Conservation (phyloP, 2,888 invertebrate species). For the Nematopogon swammerdamellus region DNA sequence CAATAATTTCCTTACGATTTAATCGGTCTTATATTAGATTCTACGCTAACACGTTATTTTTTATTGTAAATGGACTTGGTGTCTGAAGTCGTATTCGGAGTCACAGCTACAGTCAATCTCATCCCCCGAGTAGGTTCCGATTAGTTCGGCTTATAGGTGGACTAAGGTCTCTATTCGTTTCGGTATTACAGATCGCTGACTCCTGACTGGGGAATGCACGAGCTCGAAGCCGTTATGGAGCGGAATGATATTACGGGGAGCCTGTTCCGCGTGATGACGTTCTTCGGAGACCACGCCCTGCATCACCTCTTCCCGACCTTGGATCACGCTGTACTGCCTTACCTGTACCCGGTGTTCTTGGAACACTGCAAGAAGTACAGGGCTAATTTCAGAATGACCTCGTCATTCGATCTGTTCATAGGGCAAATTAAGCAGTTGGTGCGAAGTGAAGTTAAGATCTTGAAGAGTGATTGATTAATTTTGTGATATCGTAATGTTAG, state of each 20-base stretch:
- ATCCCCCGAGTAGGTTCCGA: too few relatives aligned
- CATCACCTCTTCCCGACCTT: conserved; percentile 78
- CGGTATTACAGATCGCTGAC: conserved; percentile 12
- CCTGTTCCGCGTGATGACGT: conserved; percentile 62
- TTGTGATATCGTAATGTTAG: too few relatives aligned
- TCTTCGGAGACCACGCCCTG: conserved; percentile 72
- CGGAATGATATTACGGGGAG: conserved; percentile 62
- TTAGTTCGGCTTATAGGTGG: too few relatives aligned
- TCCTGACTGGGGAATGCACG: conserved; percentile 73
- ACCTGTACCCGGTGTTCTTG: conserved; percentile 51
- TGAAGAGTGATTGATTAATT: background rate
- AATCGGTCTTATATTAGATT: too few relatives aligned
- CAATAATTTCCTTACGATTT: too few relatives aligned
- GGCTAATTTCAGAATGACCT: conserved; percentile 25
- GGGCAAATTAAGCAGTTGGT: conserved; percentile 30
- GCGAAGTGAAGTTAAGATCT: conserved; percentile 21
- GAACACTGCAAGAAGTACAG: conserved; percentile 48
- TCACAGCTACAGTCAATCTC: too few relatives aligned
- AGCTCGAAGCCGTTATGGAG: conserved; percentile 70
- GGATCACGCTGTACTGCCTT: conserved; percentile 65
- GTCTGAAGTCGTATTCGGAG: too few relatives aligned
- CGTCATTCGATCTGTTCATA: conserved; percentile 29
- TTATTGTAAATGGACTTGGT: too few relatives aligned
- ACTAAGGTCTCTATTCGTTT: too few relatives aligned
- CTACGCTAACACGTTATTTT: too few relatives aligned